phyloP scores from a whole-genome alignment of 1,140 invertebrate genomes.

The Papilio xuthus region DNA sequence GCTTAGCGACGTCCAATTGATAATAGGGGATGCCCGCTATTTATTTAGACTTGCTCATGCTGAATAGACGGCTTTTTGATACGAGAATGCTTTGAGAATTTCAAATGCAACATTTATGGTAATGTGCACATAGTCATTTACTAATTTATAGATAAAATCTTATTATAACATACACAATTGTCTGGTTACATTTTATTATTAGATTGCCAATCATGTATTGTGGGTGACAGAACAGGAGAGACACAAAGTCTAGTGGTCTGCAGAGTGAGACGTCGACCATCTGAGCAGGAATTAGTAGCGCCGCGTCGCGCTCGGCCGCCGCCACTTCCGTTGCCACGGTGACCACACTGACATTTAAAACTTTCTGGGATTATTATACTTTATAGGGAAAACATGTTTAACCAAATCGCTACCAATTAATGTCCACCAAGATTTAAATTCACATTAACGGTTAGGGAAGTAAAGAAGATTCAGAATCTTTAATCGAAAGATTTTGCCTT shows the following conservation, averaged over 20 bases:
- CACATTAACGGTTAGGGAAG: too few species aligned
- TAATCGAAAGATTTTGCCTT: too few species aligned
- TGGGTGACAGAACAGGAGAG: background rate
- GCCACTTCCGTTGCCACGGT: slow-evolving; percentile 58
- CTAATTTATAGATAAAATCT: background rate
- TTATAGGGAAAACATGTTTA: background rate
- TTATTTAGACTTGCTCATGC: slow-evolving; percentile 47
- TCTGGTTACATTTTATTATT: background rate
- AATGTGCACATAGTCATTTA: background rate
- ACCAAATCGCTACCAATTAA: too few species aligned
- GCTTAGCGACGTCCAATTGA: slow-evolving; percentile 65
- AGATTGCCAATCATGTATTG: background rate
- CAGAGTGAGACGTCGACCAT: slow-evolving; percentile 47
- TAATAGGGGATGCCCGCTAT: slow-evolving; percentile 56
- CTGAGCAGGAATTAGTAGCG: slow-evolving; percentile 65
- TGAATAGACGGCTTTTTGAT: slow-evolving; percentile 37
- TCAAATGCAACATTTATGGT: slow-evolving; percentile 13
- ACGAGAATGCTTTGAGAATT: slow-evolving; percentile 20
- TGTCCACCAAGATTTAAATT: too few species aligned
- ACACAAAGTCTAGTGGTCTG: background rate
- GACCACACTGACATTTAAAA: slow-evolving; percentile 41
- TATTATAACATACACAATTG: background rate
- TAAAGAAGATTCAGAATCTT: too few species aligned
- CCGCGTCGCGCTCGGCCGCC: slow-evolving; percentile 56
- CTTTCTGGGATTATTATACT: background rate